These are phyloP conservation scores for Meloidogyne exigua DNA, from an alignment of 1,140 invertebrate species.

Conservation along the genomic window DNA sequence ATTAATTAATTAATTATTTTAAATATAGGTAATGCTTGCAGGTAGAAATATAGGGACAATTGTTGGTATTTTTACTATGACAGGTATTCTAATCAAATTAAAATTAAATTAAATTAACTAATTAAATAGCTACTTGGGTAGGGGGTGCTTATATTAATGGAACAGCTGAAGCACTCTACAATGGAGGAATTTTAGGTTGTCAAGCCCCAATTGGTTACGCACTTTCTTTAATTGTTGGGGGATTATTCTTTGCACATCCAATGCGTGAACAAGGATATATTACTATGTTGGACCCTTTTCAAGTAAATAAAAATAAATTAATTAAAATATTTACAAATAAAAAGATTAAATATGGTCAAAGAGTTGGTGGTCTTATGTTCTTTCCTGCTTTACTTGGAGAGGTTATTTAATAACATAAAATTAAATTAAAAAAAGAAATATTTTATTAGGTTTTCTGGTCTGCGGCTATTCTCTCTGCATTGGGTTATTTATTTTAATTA, in stretches of 20 bases:
- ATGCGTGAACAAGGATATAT: conserved; percentile 96
- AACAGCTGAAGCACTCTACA: conserved; percentile 91
- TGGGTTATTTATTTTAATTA: conserved; percentile 67
- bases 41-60: conserved; percentile 84
- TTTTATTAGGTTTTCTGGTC: conserved; percentile 77
- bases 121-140: conserved; percentile 72
- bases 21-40: conserved; percentile 82
- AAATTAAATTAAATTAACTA: background rate
- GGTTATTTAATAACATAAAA: conserved; percentile 66
- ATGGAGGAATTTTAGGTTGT: conserved; percentile 80
- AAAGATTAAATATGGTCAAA: conserved; percentile 82
- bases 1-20: conserved; percentile 58
- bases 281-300: conserved; percentile 96
- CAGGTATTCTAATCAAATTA: conserved; percentile 70
- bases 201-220: conserved; percentile 96
- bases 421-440: background rate
- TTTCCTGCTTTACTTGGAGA: conserved; percentile 93
- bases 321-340: conserved; percentile 26
- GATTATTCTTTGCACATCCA: conserved; percentile 92
- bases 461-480: conserved; percentile 87
- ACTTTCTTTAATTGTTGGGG: conserved; percentile 82
- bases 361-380: conserved; percentile 93
- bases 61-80: conserved; percentile 97
- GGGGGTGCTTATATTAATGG: conserved; percentile 98
- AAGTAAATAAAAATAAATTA: conserved; percentile 63